Conservation (phyloP, 2,797 vertebrate genomes). For the Cynopterus sphinx region DNA sequence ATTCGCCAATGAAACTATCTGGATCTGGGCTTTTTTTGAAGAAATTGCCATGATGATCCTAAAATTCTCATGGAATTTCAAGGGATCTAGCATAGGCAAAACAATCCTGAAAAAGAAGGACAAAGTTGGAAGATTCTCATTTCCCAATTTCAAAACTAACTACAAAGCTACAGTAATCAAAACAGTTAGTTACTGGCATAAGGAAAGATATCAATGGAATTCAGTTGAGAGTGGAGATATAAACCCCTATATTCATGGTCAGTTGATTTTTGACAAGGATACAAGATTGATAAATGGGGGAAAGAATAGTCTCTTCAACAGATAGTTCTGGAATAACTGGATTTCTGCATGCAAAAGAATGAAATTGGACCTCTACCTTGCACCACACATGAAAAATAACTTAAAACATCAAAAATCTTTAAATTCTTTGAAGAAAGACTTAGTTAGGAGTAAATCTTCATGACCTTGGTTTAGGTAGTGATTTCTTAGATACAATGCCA, state of each 20-base stretch:
- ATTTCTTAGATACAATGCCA: slow-evolving; percentile 4
- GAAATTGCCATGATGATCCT: slow-evolving; percentile 10
- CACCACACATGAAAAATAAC: background rate
- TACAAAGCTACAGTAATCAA: slow-evolving; percentile 6
- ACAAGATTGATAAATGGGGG: background rate
- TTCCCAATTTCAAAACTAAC: slow-evolving; percentile 31
- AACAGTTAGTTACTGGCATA: background rate
- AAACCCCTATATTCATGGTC: background rate
- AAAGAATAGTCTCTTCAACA: slow-evolving; percentile 40
- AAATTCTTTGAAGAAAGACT: slow-evolving; percentile 37
- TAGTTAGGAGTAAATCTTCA: slow-evolving; percentile 19
- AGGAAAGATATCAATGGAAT: background rate
- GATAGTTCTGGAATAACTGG: background rate
- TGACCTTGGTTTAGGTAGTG: background rate
- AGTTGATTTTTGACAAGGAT: slow-evolving; percentile 13
- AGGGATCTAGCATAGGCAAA: background rate
- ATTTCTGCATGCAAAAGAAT: slow-evolving; percentile 18
- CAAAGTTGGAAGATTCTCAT: background rate
- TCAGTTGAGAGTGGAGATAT: slow-evolving; percentile 34
- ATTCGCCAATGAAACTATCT: background rate
- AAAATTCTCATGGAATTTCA: slow-evolving; percentile 42
- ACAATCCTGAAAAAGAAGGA: slow-evolving; percentile 25
- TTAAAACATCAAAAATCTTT: slow-evolving; percentile 25
- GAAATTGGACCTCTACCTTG: background rate
- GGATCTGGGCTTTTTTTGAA: background rate